A percentile compares a stretch with the other conserved stretches of the same genome.
phyloP scores from a whole-genome alignment of 2,888 invertebrate genomes.

The Sinopyrophorus schimmeli region DNA sequence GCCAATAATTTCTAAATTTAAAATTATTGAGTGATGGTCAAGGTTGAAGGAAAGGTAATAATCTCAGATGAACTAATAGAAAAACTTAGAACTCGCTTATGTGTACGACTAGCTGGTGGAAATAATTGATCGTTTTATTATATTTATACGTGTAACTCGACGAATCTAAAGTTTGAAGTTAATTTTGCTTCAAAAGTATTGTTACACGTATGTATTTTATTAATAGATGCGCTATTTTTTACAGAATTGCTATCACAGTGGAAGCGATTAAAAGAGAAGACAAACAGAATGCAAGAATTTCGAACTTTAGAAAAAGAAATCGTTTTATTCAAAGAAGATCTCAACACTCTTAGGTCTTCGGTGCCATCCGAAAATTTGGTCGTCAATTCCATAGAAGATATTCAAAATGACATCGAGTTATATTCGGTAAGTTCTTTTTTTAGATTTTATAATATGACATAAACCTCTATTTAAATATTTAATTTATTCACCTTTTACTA shows the following conservation, averaged over 20 bases:
- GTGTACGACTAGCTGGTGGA: neutral
- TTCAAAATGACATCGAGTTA: slow-evolving; percentile 50
- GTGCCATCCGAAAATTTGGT: slow-evolving; percentile 35
- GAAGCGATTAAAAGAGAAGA: slow-evolving; percentile 56
- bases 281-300: slow-evolving; percentile 52
- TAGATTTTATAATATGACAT: no score
- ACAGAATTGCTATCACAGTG: slow-evolving; percentile 58
- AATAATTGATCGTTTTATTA: neutral
- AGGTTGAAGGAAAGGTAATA: slow-evolving; percentile 13
- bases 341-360: slow-evolving; percentile 45
- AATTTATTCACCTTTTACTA: no score
- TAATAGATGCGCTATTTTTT: no score
- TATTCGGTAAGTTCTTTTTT: slow-evolving; percentile 50
- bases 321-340: slow-evolving; percentile 49
- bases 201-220: no score
- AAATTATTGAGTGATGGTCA: slow-evolving; percentile 3
- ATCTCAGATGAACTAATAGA: slow-evolving; percentile 2
- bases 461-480: no score
- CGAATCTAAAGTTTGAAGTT: no score
- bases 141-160: neutral
- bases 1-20: neutral
- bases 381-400: slow-evolving; percentile 48
- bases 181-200: no score
- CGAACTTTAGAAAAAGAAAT: slow-evolving; percentile 52
- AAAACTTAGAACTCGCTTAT: neutral